Evolutionary conservation across 2,888 invertebrate species (phyloP).

Genomic region (Thysanoteuthis rhombus): DNA sequence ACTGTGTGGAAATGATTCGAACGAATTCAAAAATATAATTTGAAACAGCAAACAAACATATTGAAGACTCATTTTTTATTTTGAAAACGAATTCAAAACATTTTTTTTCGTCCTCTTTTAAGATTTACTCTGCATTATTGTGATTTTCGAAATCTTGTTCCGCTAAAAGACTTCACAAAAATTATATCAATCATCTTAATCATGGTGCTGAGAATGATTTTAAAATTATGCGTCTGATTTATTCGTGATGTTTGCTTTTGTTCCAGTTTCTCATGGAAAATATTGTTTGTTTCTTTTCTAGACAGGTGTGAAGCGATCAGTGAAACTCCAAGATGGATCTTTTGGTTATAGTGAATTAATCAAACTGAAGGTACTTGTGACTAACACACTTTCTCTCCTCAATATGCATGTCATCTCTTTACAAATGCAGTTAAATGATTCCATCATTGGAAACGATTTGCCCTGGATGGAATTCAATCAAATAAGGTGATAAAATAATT

Average conservation of each 20-base stretch:
- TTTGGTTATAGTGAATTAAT: constrained; percentile 18
- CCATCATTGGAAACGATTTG: background rate
- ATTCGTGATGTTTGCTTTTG: background rate
- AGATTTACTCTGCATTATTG: no score
- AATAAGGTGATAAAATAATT: no score
- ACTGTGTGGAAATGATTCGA: no score
- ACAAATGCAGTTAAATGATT: background rate
- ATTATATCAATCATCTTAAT: background rate
- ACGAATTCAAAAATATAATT: no score
- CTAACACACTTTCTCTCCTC: background rate
- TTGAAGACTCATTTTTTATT: no score
- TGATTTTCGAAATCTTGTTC: no score
- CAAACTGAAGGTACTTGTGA: constrained; percentile 19
- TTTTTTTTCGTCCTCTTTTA: no score
- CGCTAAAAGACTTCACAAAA: no score
- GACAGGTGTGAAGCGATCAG: constrained; percentile 28
- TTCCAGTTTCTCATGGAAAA: background rate
- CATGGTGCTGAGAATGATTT: no score
- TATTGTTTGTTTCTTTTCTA: background rate
- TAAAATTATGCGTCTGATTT: background rate
- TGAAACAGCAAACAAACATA: no score
- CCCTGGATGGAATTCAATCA: no score
- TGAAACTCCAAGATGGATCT: constrained; percentile 27
- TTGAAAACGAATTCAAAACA: no score
- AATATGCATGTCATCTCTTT: background rate